Base-by-base conservation (phyloP, 2,113 vertebrate genomes). In the Euleptes europaea region DNA sequence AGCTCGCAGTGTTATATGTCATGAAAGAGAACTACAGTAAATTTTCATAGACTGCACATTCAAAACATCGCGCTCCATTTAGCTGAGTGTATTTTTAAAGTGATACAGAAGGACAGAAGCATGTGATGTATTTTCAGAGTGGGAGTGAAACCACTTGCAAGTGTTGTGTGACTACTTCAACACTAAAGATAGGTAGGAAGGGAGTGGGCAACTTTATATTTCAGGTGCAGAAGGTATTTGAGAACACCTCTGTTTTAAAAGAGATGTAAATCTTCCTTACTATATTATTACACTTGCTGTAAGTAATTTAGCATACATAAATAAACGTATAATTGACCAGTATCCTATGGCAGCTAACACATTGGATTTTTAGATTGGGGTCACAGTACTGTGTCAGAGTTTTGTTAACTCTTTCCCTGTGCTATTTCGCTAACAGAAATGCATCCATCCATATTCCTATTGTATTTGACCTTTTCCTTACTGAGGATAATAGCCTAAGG, bases 41-140 rank as follows among this genome's bases (percentile, higher is more conserved):
- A 72, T 42, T 60, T 82, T 83, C 38, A 73, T 44, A 54, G 54
- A 23, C 71, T 74, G 17, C 57, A 33, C 81, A 83, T 74, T 83
- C 70, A 83, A 74, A 83, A 83, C 54, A 33, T 74, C 74, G 54
- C 54, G 74, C 31, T 74, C 70, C 5, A 60, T 83, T 83, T 74
- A 83, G 70, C n/a, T 44, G 15, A 74, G 81, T 83, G 40, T 83
- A 74, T 83, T 83, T 83, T 83, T 83, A 74, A 83, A 73, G 28
- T 60, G 44, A 40, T 74, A 65, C 70, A 26, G 81, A 74, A 74
- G 70, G 17, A 26, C 60, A 74, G 49, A 42, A 40, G 81, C 40
- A 83, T 83, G 71, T 57, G 40, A 28, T 83, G 1, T 83, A 83
- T 83, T 83, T 83, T 83, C 35, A 26, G 70, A 65, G 54, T 47